These are phyloP conservation scores for Gracilinanus agilis DNA, from an alignment of 2,113 vertebrate genomes.

Conservation along the genomic window DNA sequence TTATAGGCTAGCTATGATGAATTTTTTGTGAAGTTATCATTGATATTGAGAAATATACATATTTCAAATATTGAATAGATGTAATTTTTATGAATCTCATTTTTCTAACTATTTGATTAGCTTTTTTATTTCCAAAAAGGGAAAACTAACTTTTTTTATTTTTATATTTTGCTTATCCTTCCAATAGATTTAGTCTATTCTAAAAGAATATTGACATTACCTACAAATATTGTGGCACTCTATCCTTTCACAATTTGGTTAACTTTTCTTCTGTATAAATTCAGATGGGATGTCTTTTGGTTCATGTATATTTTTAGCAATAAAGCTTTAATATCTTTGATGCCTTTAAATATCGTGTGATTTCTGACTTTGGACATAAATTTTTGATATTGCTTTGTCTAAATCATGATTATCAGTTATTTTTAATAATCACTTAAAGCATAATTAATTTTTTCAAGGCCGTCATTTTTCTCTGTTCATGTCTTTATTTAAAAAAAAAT, in stretches of 20 bases:
- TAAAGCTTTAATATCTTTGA: not conserved
- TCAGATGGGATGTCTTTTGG: not conserved
- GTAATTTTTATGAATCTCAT: not conserved
- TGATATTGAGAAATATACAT: not conserved
- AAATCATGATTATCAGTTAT: not conserved
- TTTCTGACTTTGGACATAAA: not conserved
- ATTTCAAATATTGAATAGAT: not conserved
- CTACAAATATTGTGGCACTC: not conserved
- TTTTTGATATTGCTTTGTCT: not conserved
- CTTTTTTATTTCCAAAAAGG: not conserved
- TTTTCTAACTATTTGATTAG: not conserved
- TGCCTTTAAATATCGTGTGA: not conserved
- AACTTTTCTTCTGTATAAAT: not conserved
- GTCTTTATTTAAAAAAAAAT: not conserved
- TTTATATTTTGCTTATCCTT: not conserved
- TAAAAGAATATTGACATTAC: not conserved
- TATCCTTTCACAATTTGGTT: not conserved
- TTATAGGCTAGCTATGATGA: not conserved
- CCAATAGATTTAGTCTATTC: not conserved
- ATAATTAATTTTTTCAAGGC: not conserved
- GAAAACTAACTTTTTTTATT: not conserved
- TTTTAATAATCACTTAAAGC: not conserved
- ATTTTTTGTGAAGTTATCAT: not conserved
- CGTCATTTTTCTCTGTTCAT: not conserved
- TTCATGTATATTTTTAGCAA: not conserved